These are phyloP conservation scores for Solenopsis fugax DNA, from an alignment of 1,140 invertebrate genomes.

Conservation along the genomic window DNA sequence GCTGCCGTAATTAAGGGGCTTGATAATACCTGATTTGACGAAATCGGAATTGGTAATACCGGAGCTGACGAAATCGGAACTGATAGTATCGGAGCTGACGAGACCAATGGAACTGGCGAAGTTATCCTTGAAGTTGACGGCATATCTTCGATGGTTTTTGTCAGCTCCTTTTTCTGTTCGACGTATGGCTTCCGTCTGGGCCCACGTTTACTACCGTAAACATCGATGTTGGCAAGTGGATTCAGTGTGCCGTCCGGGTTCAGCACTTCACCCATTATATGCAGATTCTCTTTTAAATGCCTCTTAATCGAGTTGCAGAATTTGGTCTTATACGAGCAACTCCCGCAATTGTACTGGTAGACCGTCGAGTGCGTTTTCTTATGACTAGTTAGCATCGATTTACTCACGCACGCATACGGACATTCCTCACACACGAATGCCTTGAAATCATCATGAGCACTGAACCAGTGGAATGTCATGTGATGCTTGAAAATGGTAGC, in stretches of 20 bases:
- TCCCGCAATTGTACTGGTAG: constrained; percentile 97
- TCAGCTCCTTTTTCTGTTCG: background rate
- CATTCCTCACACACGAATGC: constrained; percentile 97
- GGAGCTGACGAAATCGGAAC: background rate
- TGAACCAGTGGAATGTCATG: constrained; percentile 96
- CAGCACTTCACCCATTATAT: constrained; percentile 94
- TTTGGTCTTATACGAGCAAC: constrained; percentile 98
- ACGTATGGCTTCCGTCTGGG: constrained; percentile 84
- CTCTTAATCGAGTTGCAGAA: constrained; percentile 99
- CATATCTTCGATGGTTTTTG: background rate
- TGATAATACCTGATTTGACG: background rate
- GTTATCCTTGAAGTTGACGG: background rate
- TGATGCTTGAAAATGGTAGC: constrained; percentile 99
- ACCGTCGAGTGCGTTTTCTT: constrained; percentile 99
- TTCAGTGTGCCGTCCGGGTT: constrained; percentile 96
- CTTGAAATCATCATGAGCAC: constrained; percentile 98
- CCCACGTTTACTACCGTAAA: constrained; percentile 95
- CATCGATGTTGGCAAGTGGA: constrained; percentile 94
- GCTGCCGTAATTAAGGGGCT: no score
- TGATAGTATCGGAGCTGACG: background rate
- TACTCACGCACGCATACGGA: constrained; percentile 97
- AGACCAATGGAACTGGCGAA: no score
- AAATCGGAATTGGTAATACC: background rate
- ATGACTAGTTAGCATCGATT: constrained; percentile 99
- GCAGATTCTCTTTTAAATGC: constrained; percentile 92